These are phyloP conservation scores for Esperia sulphurella DNA, from an alignment of 2,888 invertebrate species.

Conservation along the genomic window DNA sequence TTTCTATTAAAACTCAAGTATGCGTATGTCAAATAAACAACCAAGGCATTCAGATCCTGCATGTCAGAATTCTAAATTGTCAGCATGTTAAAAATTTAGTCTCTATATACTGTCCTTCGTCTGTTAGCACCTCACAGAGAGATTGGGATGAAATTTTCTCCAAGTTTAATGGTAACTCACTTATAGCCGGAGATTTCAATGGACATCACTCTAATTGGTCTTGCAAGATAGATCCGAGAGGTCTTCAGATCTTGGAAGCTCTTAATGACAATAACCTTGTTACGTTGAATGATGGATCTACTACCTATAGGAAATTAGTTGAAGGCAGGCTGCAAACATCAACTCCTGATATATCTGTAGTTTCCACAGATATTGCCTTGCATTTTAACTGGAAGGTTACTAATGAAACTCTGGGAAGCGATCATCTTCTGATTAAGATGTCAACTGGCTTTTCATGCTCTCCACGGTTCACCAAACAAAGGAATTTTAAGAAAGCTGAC, in stretches of 20 bases:
- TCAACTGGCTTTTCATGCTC: not conserved
- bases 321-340: conserved; percentile 6
- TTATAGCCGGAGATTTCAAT: too few species aligned
- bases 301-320: conserved; percentile 7
- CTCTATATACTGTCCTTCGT: conserved; percentile 12
- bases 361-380: conserved; percentile 4
- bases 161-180: too few species aligned
- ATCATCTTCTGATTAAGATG: conserved; percentile 5
- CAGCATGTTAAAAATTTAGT: conserved; percentile 9
- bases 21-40: not conserved
- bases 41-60: conserved; percentile 9
- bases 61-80: conserved; percentile 10
- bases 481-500: conserved; percentile 1
- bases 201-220: too few species aligned
- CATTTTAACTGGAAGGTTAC: conserved; percentile 8
- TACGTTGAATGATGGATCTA: not conserved
- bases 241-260: too few species aligned
- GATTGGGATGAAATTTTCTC: not conserved
- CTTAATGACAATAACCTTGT: too few species aligned
- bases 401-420: conserved; percentile 14
- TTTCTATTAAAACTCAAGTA: conserved; percentile 5
- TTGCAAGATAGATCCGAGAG: too few species aligned
- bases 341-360: conserved; percentile 11
- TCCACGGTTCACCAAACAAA: not conserved
- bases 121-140: not conserved